Base-by-base conservation (phyloP, 2,888 invertebrate genomes). In the Amphiduros pacificus region DNA sequence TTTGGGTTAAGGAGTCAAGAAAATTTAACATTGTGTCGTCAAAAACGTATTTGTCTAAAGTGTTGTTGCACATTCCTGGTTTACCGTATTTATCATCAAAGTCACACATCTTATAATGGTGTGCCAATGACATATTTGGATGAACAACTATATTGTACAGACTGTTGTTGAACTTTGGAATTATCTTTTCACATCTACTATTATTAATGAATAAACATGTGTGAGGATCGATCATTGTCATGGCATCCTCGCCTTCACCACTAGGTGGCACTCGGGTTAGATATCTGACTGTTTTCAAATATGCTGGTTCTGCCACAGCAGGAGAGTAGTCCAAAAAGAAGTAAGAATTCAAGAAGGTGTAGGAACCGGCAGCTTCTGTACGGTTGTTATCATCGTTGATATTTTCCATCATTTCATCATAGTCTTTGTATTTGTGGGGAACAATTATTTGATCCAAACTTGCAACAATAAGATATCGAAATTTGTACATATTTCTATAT, bases 401-500 rank as follows among this genome's bases (percentile, higher is more conserved):
- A 24, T 26, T 41, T 24, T 28, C 2, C 11, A 56, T 29, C 1
- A 56, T 44, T n/a, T 49, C 49, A 20, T 56, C 27, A 49, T 48
- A 49, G 20, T 44, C 22, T 6, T 1, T 17, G 22, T 44, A 41
- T 29, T n/a, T 27, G 31, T 41, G 44, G 2, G 56, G 56, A 28
- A 48, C 24, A n/a, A 56, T 56, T 9, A 56, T 17, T 28, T 56
- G 48, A 49, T 56, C 56, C 20, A 56, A 29, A 26, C 48, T 49
- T 1, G 44, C 31, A 11, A 56, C 49, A n/a, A 56, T 27, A 20
- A 49, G 11, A 27, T 56, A 56, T 20, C 29, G 48, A 29, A 48
- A 56, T 27, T 31, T 41, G 48, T 20, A 56, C 56, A 56, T 56
- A 22, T 56, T 56, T n/a, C 31, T 48, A 29, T 41, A 56, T 49